phyloP scores from a whole-genome alignment of 2,888 invertebrate genomes.

The Periphyllus acericola region DNA sequence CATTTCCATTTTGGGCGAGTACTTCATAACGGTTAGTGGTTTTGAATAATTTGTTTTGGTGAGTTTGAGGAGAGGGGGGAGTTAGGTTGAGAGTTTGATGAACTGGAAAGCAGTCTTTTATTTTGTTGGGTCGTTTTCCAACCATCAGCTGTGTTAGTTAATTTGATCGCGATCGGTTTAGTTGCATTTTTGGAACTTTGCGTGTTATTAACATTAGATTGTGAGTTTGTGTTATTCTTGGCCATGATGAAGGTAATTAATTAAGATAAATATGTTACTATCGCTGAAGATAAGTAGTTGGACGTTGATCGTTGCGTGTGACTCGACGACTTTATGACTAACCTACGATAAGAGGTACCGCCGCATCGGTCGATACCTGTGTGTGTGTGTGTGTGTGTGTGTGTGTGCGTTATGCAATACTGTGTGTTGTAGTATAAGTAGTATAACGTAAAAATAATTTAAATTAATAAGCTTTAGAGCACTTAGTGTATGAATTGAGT shows the following conservation, averaged over 20 bases:
- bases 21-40: constrained; percentile 3
- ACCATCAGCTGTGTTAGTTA: constrained; percentile 6
- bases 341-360: background rate
- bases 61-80: constrained; percentile 2
- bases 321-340: background rate
- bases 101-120: constrained; percentile 6
- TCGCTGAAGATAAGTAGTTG: constrained; percentile 3
- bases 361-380: background rate
- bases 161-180: background rate
- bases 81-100: background rate
- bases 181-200: background rate
- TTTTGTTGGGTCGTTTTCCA: background rate
- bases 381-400: constrained; percentile 7
- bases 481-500: too few relatives aligned
- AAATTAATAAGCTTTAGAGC: too few relatives aligned
- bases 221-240: constrained; percentile 5
- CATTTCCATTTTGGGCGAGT: constrained; percentile 6
- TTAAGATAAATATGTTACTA: background rate
- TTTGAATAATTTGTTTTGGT: constrained; percentile 9
- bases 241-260: constrained; percentile 7
- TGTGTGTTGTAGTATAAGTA: too few relatives aligned
- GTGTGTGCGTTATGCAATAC: background rate
- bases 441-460: too few relatives aligned
- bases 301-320: constrained; percentile 6
- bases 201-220: background rate